Base-by-base conservation (phyloP, 2,888 invertebrate genomes). In the Brachypterus glaber region DNA sequence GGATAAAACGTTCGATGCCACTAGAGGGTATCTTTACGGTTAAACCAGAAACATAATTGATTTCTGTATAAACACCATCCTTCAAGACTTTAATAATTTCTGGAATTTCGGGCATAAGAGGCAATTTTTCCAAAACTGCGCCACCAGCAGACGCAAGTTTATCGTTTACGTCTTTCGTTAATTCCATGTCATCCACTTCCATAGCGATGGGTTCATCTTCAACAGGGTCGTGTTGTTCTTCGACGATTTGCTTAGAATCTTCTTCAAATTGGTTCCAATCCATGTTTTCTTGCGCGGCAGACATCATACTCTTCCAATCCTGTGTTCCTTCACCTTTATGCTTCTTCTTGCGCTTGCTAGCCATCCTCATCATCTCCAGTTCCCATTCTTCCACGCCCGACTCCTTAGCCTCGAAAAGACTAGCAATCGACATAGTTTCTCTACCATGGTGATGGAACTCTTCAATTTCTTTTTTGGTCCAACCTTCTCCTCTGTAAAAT, bases 401-500 rank as follows among this genome's bases (percentile, higher is more conserved):
- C 45, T 62, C 62, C 49, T 61, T 62, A 2, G 61, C 60, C 46
- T 62, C 62, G 33, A 62, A 83, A 51, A 83, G 76, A 63, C 77
- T 77, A 36, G 73, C 76, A 7, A 81, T 61, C 16, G 76, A 73
- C 57, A 62, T 62, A 0, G 63, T 64, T 46, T 62, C 61, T 44
- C 51, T 57, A 9, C 54, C 54, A 42, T 64, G 62, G 40, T 64
- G 64, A 48, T 64, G 64, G 30, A 51, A 58, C 39, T 64, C 63
- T 48, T 64, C 64, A 13, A 62, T 74, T 18, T 77, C 72, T 51
- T 76, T 76, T 53, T 68, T 74, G 1, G 81, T 62, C 36, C 79
- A 76, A n/a, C 85, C 85, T 54, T 80, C 76, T 1, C 84, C 84
- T 53, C 82, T 77, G 55, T 70, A 81, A 44, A 84, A 71, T 38